Evolutionary conservation across 2,797 vertebrate species (phyloP), one percentile per base, ranked within the genome.

Genomic region (Taeniopygia guttata): DNA sequence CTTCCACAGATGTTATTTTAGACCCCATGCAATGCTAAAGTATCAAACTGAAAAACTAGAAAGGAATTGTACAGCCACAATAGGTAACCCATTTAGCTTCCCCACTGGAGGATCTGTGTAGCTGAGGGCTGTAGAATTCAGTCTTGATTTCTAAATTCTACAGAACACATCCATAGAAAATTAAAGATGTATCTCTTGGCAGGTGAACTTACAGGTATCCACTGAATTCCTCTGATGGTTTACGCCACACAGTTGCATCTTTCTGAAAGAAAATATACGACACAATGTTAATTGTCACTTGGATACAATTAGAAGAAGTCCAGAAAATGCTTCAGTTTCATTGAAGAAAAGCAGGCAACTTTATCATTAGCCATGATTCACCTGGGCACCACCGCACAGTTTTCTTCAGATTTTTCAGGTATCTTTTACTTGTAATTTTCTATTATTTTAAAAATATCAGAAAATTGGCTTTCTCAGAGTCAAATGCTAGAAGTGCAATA

Each of bases 191-290:
- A 75, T 43, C 15, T 54, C 21, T 13, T 79, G 10, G 22, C n/a
- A 80, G 11, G 18, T 18, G 82, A 63, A 98, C 98, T 98, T 97
- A 99, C 98, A 99, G 98, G 83, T 97, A 98, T 60, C 98, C 98
- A 92, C 84, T 97, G 97, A 99, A 99, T 95, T 98, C 98, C 77
- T 98, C 97, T 29, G 98, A 99, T 5, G 98, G 97, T 90, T 98
- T 98, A 94, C 97, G 97, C 98, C 98, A 99, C 62, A 98, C 98
- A 11, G 96, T 98, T 76, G 98, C 98, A 94, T 98, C 98, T 97
- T 98, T 98, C 98, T 99, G 96, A n/a, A 97, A 95, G 84, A 69
- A 77, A 91, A 97, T 7, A 22, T 15, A 54, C 92, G 42, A 48
- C 11, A 64, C 0, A 4, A 68, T 13, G 18, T 43, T 80, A 84